phyloP scores from a whole-genome alignment of 2,797 vertebrate species.

The Fratercula arctica region DNA sequence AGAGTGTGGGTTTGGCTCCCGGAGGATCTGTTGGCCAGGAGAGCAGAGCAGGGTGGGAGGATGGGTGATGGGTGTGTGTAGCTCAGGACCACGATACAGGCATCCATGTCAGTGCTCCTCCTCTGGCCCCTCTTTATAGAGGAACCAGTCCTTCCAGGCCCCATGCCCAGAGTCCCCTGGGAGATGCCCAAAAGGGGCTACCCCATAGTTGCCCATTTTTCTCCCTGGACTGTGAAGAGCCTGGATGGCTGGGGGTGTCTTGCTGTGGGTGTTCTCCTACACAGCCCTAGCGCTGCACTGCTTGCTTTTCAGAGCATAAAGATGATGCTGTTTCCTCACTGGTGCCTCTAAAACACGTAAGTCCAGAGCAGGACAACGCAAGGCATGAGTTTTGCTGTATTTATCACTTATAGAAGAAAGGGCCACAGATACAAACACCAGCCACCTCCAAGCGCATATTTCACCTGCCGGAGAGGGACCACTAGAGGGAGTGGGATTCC shows the following conservation, averaged over 20 bases:
- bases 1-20: neutral
- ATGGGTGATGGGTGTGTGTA: accelerated
- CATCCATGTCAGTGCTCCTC: accelerated
- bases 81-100: neutral
- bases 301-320: neutral
- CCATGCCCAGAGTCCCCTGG: no score
- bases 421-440: no score
- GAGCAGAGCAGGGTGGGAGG: neutral
- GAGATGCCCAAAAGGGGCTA: neutral
- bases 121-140: neutral
- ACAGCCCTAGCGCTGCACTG: neutral
- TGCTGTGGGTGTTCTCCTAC: neutral
- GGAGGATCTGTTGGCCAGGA: neutral
- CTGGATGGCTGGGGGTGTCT: neutral
- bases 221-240: neutral
- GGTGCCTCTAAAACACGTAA: neutral
- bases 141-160: neutral
- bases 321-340: neutral
- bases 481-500: conserved; percentile 46
- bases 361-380: neutral
- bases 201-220: neutral
- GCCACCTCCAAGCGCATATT: neutral
- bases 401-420: neutral
- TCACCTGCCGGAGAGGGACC: neutral
- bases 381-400: neutral